phyloP scores from a whole-genome alignment of 1,140 invertebrate genomes.

The Calosoma granatense region DNA sequence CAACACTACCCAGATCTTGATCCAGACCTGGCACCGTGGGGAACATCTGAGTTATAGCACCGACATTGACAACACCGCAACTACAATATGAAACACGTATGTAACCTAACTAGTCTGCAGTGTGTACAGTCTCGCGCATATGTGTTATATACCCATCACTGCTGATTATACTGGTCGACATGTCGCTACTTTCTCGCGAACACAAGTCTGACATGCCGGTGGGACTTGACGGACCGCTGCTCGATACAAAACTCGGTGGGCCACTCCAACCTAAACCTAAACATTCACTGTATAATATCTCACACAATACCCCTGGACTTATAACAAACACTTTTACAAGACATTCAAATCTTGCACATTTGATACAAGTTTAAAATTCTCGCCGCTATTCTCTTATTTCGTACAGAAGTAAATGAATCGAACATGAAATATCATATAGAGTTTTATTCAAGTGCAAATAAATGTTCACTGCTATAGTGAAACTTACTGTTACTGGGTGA shows the following conservation, averaged over 20 bases:
- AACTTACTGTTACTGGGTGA: conserved; percentile 40
- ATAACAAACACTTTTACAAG: no score
- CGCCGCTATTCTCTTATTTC: no score
- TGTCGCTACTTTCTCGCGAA: conserved; percentile 45
- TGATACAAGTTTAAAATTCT: no score
- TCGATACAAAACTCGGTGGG: conserved; percentile 48
- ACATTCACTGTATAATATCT: no score
- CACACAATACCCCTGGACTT: no score
- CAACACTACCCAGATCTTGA: conserved; percentile 45
- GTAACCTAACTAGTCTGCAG: conserved; percentile 11
- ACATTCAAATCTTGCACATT: no score
- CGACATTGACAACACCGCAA: conserved; percentile 18
- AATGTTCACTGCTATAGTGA: no score
- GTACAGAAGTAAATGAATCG: no score
- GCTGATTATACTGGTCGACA: conserved; percentile 51
- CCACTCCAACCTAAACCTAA: conserved; percentile 48
- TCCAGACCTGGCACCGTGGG: conserved; percentile 42
- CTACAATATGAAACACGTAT: conserved; percentile 14
- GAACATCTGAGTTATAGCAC: conserved; percentile 40
- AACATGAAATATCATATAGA: no score
- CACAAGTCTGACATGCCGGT: conserved; percentile 43
- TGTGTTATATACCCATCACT: conserved; percentile 44
- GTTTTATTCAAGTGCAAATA: no score
- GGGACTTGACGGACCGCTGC: conserved; percentile 57
- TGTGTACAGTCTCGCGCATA: conserved; percentile 3